Evolutionary conservation across 2,888 invertebrate species (phyloP), one percentile per base, ranked within the genome.

Genomic region (Ctenicera cuprea): DNA sequence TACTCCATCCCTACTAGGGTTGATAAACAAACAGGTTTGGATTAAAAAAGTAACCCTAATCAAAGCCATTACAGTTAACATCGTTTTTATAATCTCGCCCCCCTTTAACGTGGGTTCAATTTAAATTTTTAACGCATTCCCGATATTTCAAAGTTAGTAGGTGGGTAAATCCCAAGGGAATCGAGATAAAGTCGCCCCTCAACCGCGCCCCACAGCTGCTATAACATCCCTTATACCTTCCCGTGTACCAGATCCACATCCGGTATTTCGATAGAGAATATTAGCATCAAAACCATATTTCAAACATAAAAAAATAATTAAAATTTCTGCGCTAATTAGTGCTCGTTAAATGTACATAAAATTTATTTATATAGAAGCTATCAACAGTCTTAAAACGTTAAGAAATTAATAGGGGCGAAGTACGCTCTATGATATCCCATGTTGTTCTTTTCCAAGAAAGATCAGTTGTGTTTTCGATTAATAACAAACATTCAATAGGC

Each of bases 181-280:
- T 65, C 72, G 63, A 69, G 69, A 64, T 68, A 73, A 72, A 70
- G 73, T 72, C 72, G 45, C 65, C 69, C 69, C 64, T 54, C 37
- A 71, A 68, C 72, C 67, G 70, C 69, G 43, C 75, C 72, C 73
- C 70, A 69, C 64, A 72, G 64, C 70, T 73, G 69, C 73, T 61
- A 65, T 52, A 71, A 66, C 71, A 68, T 65, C 75, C 75, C 74
- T 66, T 73, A 69, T 50, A 75, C 70, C 69, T 75, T 71, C 72
- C 61, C 38, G 50, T 64, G 61, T 45, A 71, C 54, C 57, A 48
- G 57, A 71, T 63, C 63, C 71, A 50, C 71, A 73, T 73, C 73
- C 69, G 64, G 73, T 45, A 63, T 52, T 62, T 70, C n/a, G 48
- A 63, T 38, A 41, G 12, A 8, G 8, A 64, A 48, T 48, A 63